Evolutionary conservation across 2,797 vertebrate species (phyloP), one percentile per base, ranked within the genome.

Genomic region (Botia kubotai): DNA sequence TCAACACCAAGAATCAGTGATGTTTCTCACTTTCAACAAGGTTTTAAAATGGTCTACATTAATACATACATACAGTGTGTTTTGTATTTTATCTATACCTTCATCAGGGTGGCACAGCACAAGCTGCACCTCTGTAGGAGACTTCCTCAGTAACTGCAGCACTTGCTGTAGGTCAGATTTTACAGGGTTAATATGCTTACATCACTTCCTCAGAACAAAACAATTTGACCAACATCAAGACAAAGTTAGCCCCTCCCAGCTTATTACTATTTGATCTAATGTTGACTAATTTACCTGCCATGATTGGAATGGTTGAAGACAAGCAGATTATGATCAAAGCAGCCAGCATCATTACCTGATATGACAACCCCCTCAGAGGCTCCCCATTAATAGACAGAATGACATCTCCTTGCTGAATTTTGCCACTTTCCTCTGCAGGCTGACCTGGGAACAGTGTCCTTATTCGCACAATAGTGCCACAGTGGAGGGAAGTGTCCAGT

Each of bases 361-460:
- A 96, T 21, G 91, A 82, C 17, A 96, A 91, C 23, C 95, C 95
- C 84, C 93, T 94, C 0, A 94, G 80, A 2, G 93, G 75, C 86
- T 93, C 94, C 81, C 95, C 95, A 0, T 97, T 96, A 87, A 97
- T 93, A 0, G 95, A 94, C 81, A 97, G 86, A 83, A 97, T 94
- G 53, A 98, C 88, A 3, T 97, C 97, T 60, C 96, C 96, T 11
- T 93, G 92, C 78, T 90, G 91, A 10, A 97, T 96, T 76, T 86
- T 50, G 1, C 96, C 95, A 0, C 92, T 95, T 87, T 94, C 92
- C 81, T 95, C 90, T 6, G 96, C 96, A 0, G 96, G 95, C 89
- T 97, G 96, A 3, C 93, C 95, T 0, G 95, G 95, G 85, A 97
- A 97, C 36, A 98, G 93, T 82, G 91, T 86, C 90, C 96, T 97